Conservation (phyloP, 2,797 vertebrate genomes). For the Heterohyrax brucei region DNA sequence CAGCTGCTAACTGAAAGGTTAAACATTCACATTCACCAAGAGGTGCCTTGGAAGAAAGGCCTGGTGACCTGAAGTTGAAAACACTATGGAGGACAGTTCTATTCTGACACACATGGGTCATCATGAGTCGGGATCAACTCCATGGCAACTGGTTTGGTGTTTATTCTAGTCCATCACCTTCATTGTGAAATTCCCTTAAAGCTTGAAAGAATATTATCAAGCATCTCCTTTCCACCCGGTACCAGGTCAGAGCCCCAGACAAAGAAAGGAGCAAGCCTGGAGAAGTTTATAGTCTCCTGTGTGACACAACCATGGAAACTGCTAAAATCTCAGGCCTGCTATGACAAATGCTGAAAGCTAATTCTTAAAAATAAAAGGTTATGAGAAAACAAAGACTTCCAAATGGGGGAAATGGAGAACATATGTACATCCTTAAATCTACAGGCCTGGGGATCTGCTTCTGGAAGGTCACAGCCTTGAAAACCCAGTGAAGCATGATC, state of each 20-base stretch:
- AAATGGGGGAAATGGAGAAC: not conserved
- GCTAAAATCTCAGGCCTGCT: not conserved
- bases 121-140: not conserved
- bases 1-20: no score
- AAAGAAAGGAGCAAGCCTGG: not conserved
- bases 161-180: not conserved
- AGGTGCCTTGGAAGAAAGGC: no score
- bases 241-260: rapidly evolving
- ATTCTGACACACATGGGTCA: not conserved
- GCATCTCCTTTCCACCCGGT: not conserved
- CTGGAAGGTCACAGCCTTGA: not conserved
- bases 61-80: no score
- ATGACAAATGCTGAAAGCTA: not conserved
- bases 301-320: not conserved
- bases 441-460: not conserved
- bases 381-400: slow-evolving; percentile 24
- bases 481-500: not conserved
- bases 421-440: not conserved
- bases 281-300: not conserved
- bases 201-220: no score
- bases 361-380: not conserved
- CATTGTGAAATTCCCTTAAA: no score
- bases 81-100: no score
- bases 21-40: no score
- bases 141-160: not conserved